Evolutionary conservation across 2,797 vertebrate species (phyloP).

Genomic region (Gallirallus australis): DNA sequence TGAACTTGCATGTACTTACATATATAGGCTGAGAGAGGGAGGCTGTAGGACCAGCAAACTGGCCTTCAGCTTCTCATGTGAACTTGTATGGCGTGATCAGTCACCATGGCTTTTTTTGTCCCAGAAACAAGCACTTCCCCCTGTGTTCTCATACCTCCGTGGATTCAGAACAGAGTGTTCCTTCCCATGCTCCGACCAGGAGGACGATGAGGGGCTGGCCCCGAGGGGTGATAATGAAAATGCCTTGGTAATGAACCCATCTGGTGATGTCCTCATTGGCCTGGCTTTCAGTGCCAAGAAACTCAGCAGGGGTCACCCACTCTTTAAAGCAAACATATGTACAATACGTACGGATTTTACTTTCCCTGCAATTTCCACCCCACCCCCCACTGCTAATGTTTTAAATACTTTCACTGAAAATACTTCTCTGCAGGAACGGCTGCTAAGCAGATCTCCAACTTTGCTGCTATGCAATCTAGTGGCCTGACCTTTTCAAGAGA

Average conservation of each 20-base stretch:
- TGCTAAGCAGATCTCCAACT: conserved; percentile 31
- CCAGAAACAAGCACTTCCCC: conserved; percentile 45
- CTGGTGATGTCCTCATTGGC: conserved; percentile 63
- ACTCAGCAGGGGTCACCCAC: conserved; percentile 50
- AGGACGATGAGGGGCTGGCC: conserved; percentile 52
- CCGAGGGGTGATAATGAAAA: conserved; percentile 58
- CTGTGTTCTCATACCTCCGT: conserved; percentile 37
- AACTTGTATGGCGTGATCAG: background rate
- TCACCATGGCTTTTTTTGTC: conserved; percentile 35
- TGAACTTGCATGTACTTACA: background rate
- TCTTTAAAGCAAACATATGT: conserved; percentile 68
- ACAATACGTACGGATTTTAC: conserved; percentile 46
- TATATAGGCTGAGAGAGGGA: background rate
- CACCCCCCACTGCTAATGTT: conserved; percentile 42
- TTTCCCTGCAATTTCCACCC: conserved; percentile 23
- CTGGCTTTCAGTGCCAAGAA: conserved; percentile 54
- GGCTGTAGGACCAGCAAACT: background rate
- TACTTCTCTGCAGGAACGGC: conserved; percentile 8
- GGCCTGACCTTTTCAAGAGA: background rate
- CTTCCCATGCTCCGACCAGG: conserved; percentile 61
- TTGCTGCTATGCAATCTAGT: background rate
- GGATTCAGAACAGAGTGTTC: conserved; percentile 67
- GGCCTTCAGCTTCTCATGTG: conserved; percentile 18
- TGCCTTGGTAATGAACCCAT: conserved; percentile 69
- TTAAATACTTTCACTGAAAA: conserved; percentile 67